These are phyloP conservation scores for Mus minutoides DNA, from an alignment of 2,797 vertebrate genomes.

Conservation along the genomic window DNA sequence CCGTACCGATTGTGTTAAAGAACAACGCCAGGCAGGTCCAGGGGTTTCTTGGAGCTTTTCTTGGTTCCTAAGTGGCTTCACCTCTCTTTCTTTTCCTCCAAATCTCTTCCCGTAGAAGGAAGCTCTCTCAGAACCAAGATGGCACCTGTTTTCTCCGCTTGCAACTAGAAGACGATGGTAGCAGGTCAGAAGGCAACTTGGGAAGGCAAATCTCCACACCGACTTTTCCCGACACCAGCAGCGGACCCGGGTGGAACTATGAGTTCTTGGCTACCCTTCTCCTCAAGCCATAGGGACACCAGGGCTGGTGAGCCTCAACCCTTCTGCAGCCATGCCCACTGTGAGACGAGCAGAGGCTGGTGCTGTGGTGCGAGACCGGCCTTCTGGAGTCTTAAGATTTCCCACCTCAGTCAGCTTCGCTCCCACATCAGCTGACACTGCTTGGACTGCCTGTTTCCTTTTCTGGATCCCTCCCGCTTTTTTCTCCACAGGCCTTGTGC, in stretches of 20 bases:
- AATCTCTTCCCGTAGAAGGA: not conserved
- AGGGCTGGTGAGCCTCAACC: not conserved
- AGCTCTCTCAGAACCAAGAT: not conserved
- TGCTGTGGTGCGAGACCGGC: not conserved
- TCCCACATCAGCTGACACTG: not conserved
- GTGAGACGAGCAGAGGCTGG: not conserved
- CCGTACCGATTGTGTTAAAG: slow-evolving; percentile 19
- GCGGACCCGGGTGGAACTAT: not conserved
- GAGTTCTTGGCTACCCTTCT: not conserved
- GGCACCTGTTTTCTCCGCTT: not conserved
- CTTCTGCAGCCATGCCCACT: not conserved
- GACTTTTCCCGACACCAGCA: not conserved
- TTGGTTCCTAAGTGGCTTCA: slow-evolving; percentile 17
- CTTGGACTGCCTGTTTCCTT: not conserved
- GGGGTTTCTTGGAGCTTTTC: not conserved
- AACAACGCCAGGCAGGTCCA: not conserved
- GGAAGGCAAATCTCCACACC: not conserved
- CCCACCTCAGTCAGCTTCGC: rapidly evolving
- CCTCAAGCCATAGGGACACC: not conserved
- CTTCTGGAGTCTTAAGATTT: too few species aligned
- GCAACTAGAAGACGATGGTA: not conserved
- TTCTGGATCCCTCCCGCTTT: not conserved
- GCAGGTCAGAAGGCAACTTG: not conserved
- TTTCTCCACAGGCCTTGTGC: not conserved
- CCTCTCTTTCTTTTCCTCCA: not conserved